A percentile compares a stretch with the other conserved stretches of the same genome.
These are phyloP conservation scores for Serinus canaria DNA, from an alignment of 2,113 vertebrate species.

Conservation along the genomic window DNA sequence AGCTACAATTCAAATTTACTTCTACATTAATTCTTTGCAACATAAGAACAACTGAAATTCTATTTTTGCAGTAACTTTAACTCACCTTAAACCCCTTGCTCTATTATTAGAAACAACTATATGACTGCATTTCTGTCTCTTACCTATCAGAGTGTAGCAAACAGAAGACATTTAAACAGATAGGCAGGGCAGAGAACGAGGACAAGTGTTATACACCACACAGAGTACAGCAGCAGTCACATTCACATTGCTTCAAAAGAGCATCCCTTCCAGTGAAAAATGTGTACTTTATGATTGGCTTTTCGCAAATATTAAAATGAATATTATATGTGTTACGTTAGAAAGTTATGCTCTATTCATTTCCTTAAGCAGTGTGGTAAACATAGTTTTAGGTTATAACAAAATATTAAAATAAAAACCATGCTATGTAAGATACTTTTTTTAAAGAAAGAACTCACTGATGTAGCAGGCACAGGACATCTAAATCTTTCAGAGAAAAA, in stretches of 20 bases:
- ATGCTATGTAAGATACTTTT: too few relatives aligned
- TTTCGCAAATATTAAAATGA: too few relatives aligned
- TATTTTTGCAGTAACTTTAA: background rate
- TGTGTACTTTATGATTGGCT: too few relatives aligned
- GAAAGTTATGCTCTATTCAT: too few relatives aligned
- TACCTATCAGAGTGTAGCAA: background rate
- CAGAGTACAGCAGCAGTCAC: background rate
- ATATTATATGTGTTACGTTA: too few relatives aligned
- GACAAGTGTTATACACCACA: accelerated
- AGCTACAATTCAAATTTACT: background rate
- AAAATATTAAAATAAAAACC: too few relatives aligned
- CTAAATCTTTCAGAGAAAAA: too few relatives aligned
- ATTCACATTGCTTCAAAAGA: too few relatives aligned
- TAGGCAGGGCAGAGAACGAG: accelerated
- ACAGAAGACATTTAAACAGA: background rate
- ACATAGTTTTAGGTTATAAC: too few relatives aligned
- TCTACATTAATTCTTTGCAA: background rate
- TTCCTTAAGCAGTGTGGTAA: too few relatives aligned
- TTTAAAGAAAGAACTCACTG: too few relatives aligned
- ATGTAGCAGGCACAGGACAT: too few relatives aligned
- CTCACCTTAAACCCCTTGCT: background rate
- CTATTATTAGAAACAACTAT: background rate
- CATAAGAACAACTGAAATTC: background rate
- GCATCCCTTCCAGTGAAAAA: background rate
- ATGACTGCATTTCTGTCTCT: background rate